A percentile compares a stretch with the other conserved stretches of the same genome.
Conservation (phyloP, 2,888 invertebrate species). For the Onthophagus sagittarius region DNA sequence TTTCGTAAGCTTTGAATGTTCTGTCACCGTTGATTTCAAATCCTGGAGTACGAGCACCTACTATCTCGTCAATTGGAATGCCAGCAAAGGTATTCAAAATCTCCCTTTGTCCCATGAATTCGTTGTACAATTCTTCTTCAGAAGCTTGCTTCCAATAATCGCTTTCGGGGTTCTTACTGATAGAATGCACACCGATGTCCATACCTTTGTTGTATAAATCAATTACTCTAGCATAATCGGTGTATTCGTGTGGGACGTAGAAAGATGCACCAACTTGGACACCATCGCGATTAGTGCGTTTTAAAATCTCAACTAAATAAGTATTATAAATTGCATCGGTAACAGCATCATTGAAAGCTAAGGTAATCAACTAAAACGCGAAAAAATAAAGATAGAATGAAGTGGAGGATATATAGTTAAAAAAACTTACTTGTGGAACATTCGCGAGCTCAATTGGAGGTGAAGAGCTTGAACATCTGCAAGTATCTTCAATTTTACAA, state of each 20-base stretch:
- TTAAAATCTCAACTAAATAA: constrained; percentile 43
- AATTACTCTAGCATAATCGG: constrained; percentile 53
- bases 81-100: constrained; percentile 44
- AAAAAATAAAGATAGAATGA: background rate
- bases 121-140: constrained; percentile 34
- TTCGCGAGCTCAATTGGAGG: constrained; percentile 23
- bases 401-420: background rate
- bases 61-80: constrained; percentile 39
- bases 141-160: constrained; percentile 43
- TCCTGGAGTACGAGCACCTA: constrained; percentile 53
- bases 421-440: constrained; percentile 28
- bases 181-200: constrained; percentile 54
- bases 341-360: constrained; percentile 67
- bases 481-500: constrained; percentile 28
- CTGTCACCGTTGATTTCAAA: constrained; percentile 56
- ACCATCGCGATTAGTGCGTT: constrained; percentile 60
- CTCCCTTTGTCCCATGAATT: constrained; percentile 43
- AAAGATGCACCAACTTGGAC: constrained; percentile 63
- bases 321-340: constrained; percentile 52
- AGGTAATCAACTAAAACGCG: constrained; percentile 58
- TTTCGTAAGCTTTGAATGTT: constrained; percentile 55
- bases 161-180: constrained; percentile 19
- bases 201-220: constrained; percentile 57
- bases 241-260: constrained; percentile 71
- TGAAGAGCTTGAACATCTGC: constrained; percentile 26